These are phyloP conservation scores for Pogonocichla stellata DNA, from an alignment of 2,113 vertebrate species.

Conservation along the genomic window DNA sequence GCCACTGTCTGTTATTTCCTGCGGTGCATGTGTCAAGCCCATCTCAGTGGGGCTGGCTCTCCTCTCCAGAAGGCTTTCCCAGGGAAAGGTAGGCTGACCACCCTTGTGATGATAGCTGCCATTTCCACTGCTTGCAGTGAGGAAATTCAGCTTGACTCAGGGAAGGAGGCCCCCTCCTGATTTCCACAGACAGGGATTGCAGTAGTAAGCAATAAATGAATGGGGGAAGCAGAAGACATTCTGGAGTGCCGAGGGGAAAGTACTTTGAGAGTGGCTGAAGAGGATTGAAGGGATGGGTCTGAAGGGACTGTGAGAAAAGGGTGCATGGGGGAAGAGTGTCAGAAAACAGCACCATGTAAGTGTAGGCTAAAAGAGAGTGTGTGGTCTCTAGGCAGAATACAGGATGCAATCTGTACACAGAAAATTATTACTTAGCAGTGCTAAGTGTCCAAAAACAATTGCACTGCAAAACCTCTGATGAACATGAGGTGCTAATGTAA, in stretches of 20 bases:
- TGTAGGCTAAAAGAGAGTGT: background rate
- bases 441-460: background rate
- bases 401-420: background rate
- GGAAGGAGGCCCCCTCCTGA: background rate
- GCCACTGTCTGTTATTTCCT: background rate
- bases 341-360: background rate
- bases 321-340: background rate
- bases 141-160: constrained; percentile 27
- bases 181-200: background rate
- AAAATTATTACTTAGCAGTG: background rate
- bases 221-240: background rate
- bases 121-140: background rate
- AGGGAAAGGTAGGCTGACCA: background rate
- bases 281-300: background rate
- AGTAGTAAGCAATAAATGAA: background rate
- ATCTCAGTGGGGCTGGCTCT: background rate
- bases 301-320: background rate
- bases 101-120: background rate
- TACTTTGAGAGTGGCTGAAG: background rate
- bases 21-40: rapidly evolving
- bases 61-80: background rate
- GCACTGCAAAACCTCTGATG: background rate
- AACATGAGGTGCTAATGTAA: background rate
- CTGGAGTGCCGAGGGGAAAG: background rate
- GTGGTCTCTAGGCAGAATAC: background rate